Base-by-base conservation (phyloP, 2,113 vertebrate species). In the Gymnarchus niloticus region DNA sequence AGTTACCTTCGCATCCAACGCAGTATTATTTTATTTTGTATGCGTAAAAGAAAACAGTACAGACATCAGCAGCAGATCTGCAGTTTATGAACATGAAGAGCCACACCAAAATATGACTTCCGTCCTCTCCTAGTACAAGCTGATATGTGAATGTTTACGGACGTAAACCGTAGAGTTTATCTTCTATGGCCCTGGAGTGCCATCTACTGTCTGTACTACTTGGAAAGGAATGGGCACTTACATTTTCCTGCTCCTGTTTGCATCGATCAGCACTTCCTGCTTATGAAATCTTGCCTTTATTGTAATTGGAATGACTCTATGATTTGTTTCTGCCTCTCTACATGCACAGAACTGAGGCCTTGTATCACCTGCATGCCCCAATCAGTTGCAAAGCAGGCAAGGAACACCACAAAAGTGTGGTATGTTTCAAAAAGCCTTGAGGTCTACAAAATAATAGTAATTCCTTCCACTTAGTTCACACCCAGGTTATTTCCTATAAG, bases 161-260 rank as follows among this genome's bases (percentile, higher is more conserved):
- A 23, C 10, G 54, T 25, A 12, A 77, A 19, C 14, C 17, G 14
- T 33, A 83, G 37, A 14, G 28, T 46, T 37, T 33, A 5, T 1
- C 57, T 84, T 81, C 56, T 44, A 76, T 84, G 83, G 86, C 59
- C n/a, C 76, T 81, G 83, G 52, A 87, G 69, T 61, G 83, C 86
- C 86, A 84, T 81, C 86, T 87, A 84, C 83, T 87, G 86, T 81
- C 51, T 3, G 49, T 33, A 52, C 48, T 51, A 28, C 14, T 46
- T 10, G 23, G 10, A 28, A 37, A 69, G 23, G 23, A 84, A 56
- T 14, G 23, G 3, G 8, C 19, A 37, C 5, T 3, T 21, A 12
- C 81, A 52, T 44, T 19, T 28, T 8, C 52, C 19, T 14, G 6
- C 33, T 83, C 51, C n/a, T n/a, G n/a, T n/a, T n/a, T 44, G 33